Conservation (phyloP, 1,140 invertebrate genomes). For the Sycobia sp. region DNA sequence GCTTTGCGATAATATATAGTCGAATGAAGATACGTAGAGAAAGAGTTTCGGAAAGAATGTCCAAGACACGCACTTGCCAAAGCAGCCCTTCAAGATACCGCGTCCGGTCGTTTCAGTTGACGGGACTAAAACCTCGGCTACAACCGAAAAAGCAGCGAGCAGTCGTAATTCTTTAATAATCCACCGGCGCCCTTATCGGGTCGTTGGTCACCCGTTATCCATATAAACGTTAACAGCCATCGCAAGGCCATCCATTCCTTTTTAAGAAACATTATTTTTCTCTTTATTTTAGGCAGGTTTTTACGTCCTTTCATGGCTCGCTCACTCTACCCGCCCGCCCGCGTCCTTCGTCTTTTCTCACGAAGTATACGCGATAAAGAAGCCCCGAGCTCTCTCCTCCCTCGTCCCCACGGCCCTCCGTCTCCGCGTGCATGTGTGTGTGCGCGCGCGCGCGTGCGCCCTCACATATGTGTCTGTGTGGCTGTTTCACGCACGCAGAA, state of each 20-base stretch:
- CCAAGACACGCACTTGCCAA: too few relatives aligned
- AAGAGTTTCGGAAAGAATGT: too few relatives aligned
- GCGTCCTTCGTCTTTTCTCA: constrained; percentile 36
- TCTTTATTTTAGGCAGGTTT: constrained; percentile 29
- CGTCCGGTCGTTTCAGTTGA: too few relatives aligned
- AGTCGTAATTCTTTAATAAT: constrained; percentile 27
- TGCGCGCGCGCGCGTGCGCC: too few relatives aligned
- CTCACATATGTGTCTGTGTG: constrained; percentile 1
- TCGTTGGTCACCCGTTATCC: constrained; percentile 12
- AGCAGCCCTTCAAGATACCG: too few relatives aligned
- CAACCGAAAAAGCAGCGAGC: too few relatives aligned
- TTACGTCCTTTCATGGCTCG: constrained; percentile 30
- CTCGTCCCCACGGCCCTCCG: neutral
- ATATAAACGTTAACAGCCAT: constrained; percentile 29
- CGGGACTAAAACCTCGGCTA: too few relatives aligned
- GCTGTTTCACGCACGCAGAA: constrained; percentile 2
- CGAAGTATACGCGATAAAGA: constrained; percentile 25
- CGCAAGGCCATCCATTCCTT: constrained; percentile 15
- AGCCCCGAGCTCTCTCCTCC: constrained; percentile 8
- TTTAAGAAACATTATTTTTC: constrained; percentile 27
- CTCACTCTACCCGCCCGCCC: constrained; percentile 33
- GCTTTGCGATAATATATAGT: neutral
- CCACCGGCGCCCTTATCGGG: constrained; percentile 1
- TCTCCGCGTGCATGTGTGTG: too few relatives aligned
- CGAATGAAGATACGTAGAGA: too few relatives aligned